Base-by-base conservation (phyloP, 1,140 invertebrate genomes). In the Cylas formicarius region DNA sequence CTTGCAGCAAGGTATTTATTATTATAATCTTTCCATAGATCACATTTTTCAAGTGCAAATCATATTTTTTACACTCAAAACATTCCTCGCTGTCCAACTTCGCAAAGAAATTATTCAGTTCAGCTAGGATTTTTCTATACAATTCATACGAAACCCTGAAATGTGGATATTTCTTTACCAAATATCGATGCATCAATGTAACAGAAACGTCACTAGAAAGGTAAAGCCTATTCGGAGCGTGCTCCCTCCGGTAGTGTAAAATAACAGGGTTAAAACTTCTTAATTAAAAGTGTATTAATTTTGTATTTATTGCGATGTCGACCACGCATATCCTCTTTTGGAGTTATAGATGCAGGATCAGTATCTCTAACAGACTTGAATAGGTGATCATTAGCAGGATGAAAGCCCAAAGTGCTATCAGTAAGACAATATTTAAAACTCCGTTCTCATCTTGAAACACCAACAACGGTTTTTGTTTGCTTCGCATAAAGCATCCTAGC, bases 191-290 rank as follows among this genome's bases (percentile, higher is more conserved):
- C 42, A 50, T 45, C 16, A 26, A 19, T 18, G 27, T 33, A 17
- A 45, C 22, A 18, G 47, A 27, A 26, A 45, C 28, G 22, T 50
- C 47, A 23, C 47, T 50, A 13, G 42, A 29, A 24, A 50, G 29
- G 22, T 44, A 50, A 19, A 34, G 17, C 20, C 23, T 18, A 26
- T 48, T 48, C 11, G 40, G 40, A 26, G 40, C 46, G 13, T 48
- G 33, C 26, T 45, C 35, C 7, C 42, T 13, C 21, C 47, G 24
- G 24, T 50, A 45, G 47, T 50, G 47, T 13, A 42, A 45, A 28
- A 45, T 39, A 13, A 17, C 14, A 16, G 35, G 41, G 18, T 26
- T 13, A 28, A 45, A 50, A 29, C 6, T 22, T 29, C 39, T 11
- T 13, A 20, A 50, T 37, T 11, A 44, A 14, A 17, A 10, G 23